phyloP scores from a whole-genome alignment of 2,888 invertebrate genomes.

The Campaea margaritaria region DNA sequence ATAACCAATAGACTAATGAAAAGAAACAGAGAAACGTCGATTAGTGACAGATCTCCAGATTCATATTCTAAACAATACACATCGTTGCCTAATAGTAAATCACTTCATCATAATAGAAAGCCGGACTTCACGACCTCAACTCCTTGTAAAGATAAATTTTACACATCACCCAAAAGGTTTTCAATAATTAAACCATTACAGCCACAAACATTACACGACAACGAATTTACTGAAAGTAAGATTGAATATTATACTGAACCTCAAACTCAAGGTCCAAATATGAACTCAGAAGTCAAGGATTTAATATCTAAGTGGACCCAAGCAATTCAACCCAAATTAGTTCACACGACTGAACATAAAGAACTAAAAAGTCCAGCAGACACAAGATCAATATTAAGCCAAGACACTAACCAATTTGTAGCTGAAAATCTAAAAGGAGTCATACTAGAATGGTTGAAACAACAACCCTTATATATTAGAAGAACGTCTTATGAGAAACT shows the following conservation, averaged over 20 bases:
- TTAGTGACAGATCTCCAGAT: constrained; percentile 18
- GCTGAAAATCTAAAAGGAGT: constrained; percentile 45
- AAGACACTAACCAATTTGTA: constrained; percentile 41
- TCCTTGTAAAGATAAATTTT: constrained; percentile 29
- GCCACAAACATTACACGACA: no score
- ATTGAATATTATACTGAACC: constrained; percentile 46
- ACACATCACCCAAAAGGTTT: constrained; percentile 28
- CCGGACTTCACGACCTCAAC: constrained; percentile 40
- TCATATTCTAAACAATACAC: not conserved
- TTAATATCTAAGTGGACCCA: constrained; percentile 43
- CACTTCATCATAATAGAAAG: not conserved
- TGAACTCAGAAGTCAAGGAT: constrained; percentile 31
- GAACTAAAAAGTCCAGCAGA: constrained; percentile 24
- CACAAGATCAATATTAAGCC: constrained; percentile 18
- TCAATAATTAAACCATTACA: not conserved
- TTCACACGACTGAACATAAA: constrained; percentile 17
- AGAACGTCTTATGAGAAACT: constrained; percentile 32
- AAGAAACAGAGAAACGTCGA: constrained; percentile 30
- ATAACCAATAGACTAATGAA: constrained; percentile 33
- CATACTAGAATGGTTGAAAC: constrained; percentile 47
- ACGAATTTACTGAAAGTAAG: constrained; percentile 27
- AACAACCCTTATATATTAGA: constrained; percentile 38
- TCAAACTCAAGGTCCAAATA: constrained; percentile 6
- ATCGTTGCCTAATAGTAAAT: no score
- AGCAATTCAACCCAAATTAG: constrained; percentile 33